These are phyloP conservation scores for Drosophila setosimentum DNA, from an alignment of 2,888 invertebrate species.

Conservation along the genomic window DNA sequence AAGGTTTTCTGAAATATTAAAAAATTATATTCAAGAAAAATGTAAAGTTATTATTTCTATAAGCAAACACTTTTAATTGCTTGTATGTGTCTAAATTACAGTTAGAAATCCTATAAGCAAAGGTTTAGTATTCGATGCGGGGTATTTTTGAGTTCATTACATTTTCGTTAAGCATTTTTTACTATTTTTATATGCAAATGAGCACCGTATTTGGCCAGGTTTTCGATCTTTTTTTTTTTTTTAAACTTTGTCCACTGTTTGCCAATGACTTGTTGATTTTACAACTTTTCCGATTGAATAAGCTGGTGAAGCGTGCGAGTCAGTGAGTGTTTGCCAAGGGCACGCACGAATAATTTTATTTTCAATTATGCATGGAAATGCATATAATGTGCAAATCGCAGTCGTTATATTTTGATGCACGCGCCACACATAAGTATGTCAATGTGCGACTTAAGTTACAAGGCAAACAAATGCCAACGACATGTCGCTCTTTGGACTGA, in stretches of 20 bases:
- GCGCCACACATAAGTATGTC: constrained; percentile 16
- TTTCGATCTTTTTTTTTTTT: constrained; percentile 7
- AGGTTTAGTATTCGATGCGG: not conserved
- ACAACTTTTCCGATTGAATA: constrained; percentile 74
- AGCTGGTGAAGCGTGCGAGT: constrained; percentile 29
- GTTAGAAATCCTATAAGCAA: not conserved
- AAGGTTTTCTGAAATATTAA: not conserved
- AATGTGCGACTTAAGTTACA: constrained; percentile 28
- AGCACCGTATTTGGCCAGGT: constrained; percentile 59
- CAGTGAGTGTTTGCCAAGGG: constrained; percentile 49
- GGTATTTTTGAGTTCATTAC: constrained; percentile 21
- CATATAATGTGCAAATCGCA: constrained; percentile 31
- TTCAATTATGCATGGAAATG: constrained; percentile 61
- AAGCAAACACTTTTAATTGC: not conserved
- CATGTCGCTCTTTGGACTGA: constrained; percentile 56
- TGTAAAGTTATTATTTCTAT: not conserved
- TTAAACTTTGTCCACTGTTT: constrained; percentile 53
- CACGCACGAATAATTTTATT: constrained; percentile 40
- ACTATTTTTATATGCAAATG: constrained; percentile 65
- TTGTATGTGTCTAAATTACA: not conserved
- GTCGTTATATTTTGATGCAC: constrained; percentile 38
- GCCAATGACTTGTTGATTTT: constrained; percentile 78
- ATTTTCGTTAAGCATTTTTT: constrained; percentile 1
- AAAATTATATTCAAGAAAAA: not conserved
- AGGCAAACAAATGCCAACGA: constrained; percentile 41